Evolutionary conservation across 2,797 vertebrate species (phyloP).

Genomic region (Limnodromus scolopaceus): DNA sequence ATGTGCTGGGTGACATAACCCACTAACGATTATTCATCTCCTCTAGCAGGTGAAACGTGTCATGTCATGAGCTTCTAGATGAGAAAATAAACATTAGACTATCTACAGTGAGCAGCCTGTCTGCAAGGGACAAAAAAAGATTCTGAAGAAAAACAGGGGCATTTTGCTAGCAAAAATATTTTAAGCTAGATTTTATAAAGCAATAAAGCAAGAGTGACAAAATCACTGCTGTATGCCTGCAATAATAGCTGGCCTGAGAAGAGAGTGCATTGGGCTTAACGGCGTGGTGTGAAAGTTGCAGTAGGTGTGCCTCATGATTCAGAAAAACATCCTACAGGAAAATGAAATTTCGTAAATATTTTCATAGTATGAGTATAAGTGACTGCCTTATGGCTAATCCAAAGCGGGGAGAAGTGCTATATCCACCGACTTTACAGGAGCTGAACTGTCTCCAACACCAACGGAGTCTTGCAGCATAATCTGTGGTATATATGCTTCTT

Average conservation of each 20-base stretch:
- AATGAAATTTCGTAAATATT: not conserved
- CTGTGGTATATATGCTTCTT: not conserved
- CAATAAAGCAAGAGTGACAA: not conserved
- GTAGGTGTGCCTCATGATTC: not conserved
- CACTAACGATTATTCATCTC: not conserved
- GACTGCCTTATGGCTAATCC: not conserved
- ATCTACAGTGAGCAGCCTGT: not conserved
- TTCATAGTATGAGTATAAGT: not conserved
- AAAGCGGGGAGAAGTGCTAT: not conserved
- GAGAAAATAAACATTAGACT: not conserved
- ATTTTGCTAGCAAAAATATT: not conserved
- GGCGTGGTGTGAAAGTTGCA: not conserved
- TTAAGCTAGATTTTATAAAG: not conserved
- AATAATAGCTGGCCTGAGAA: not conserved
- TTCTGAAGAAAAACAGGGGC: not conserved
- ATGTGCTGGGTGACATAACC: not conserved
- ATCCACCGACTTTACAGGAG: not conserved
- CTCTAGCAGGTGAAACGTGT: accelerated
- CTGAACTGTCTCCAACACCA: not conserved
- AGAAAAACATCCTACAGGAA: not conserved
- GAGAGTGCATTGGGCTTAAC: not conserved
- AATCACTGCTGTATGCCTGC: not conserved
- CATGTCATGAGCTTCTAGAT: not conserved
- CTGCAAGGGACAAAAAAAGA: not conserved
- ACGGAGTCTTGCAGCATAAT: not conserved